Evolutionary conservation across 2,888 invertebrate genomes (phyloP).

Genomic region (Orthosia incerta): DNA sequence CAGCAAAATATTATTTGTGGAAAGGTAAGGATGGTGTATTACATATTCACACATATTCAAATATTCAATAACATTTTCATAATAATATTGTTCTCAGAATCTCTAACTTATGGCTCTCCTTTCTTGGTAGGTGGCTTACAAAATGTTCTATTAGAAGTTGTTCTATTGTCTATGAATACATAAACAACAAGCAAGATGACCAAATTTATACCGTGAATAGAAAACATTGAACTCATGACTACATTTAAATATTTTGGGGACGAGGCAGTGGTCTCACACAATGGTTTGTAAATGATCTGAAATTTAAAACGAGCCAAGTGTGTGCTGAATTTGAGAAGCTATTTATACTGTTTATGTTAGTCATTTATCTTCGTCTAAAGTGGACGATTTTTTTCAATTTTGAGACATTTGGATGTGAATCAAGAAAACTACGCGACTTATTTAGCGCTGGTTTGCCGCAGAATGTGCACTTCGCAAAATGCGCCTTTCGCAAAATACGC

Average conservation of each 20-base stretch:
- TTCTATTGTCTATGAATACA: slow-evolving; percentile 45
- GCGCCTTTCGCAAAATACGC: no score
- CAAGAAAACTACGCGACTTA: neutral
- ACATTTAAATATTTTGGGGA: slow-evolving; percentile 74
- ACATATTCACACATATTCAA: slow-evolving; percentile 28
- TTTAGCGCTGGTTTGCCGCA: no score
- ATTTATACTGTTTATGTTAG: slow-evolving; percentile 40
- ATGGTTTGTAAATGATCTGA: slow-evolving; percentile 67
- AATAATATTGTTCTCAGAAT: slow-evolving; percentile 11
- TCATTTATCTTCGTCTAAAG: slow-evolving; percentile 38
- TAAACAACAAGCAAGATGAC: slow-evolving; percentile 58
- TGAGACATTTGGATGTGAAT: neutral
- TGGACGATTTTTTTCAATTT: slow-evolving; percentile 3
- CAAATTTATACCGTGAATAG: slow-evolving; percentile 65
- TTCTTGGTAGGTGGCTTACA: slow-evolving; percentile 31
- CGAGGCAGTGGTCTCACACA: slow-evolving; percentile 59
- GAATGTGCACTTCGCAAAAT: no score
- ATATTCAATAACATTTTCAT: slow-evolving; percentile 21
- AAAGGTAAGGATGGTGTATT: neutral
- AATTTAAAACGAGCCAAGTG: slow-evolving; percentile 65
- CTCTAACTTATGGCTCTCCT: neutral
- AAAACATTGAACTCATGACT: slow-evolving; percentile 68
- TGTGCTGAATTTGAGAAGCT: slow-evolving; percentile 46
- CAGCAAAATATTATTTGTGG: slow-evolving; percentile 20
- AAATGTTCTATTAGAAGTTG: slow-evolving; percentile 25